A percentile compares a stretch with the other conserved stretches of the same genome.
phyloP scores from a whole-genome alignment of 2,888 invertebrate species.

The Drosophila mulleri region DNA sequence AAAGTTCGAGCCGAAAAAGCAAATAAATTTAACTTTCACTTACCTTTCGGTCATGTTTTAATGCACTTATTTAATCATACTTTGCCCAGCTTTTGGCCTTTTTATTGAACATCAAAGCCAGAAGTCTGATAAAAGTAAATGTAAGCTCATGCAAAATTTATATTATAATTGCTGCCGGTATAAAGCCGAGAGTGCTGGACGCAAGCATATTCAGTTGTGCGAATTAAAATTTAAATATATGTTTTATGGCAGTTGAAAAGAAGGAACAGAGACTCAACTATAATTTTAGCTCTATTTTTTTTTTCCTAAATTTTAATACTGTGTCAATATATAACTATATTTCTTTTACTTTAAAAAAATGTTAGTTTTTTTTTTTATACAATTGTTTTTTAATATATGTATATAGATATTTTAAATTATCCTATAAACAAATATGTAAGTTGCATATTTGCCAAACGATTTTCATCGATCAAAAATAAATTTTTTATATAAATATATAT shows the following conservation, averaged over 20 bases:
- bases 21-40: conserved; percentile 12
- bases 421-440: too few species aligned
- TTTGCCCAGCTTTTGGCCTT: conserved; percentile 39
- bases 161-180: neutral
- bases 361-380: too few species aligned
- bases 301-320: too few species aligned
- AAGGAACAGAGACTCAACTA: neutral
- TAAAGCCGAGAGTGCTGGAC: neutral
- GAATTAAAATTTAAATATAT: neutral
- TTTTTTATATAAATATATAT: too few species aligned
- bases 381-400: too few species aligned
- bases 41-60: conserved; percentile 26
- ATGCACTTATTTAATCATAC: conserved; percentile 46
- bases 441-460: too few species aligned
- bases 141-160: conserved; percentile 31
- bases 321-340: too few species aligned
- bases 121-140: conserved; percentile 48
- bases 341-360: too few species aligned
- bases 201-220: neutral
- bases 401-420: too few species aligned
- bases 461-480: too few species aligned
- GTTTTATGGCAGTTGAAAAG: neutral
- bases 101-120: conserved; percentile 71
- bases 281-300: too few species aligned
- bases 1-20: conserved; percentile 6